Base-by-base conservation (phyloP, 1,140 invertebrate species). In the Drosophila bipectinata region DNA sequence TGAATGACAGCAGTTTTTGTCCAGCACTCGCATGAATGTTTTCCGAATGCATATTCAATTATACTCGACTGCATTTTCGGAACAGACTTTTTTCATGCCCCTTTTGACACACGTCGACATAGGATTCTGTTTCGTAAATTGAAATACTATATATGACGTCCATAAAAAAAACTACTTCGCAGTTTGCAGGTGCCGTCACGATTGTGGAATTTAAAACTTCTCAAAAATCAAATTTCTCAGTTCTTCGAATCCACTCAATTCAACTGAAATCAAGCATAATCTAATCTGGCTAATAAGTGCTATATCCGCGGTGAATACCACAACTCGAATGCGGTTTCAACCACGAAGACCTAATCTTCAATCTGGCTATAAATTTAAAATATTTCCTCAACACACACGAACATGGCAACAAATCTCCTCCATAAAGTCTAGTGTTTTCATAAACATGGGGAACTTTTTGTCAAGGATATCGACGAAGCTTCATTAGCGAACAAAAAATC, bases 41-140 rank as follows among this genome's bases (percentile, higher is more conserved):
- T 63, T 72, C 55, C 39, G 21, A 51, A 52, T 75, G 76, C 64
- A 76, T 45, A 74, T 69, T 81, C 60, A 55, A 78, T 79, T 67
- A 76, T 64, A 57, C 47, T 69, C 6, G 26, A 58, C 18, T 57
- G 56, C 56, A 60, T 60, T 49, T 58, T 24, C 8, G 45, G 21
- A 37, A 24, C 37, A 18, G 26, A 2, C 44, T 39, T 30, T 68
- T 30, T 68, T 48, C 32, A 47, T 37, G 30, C 41, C 21, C 44
- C 21, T 48, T 67, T 51, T 67, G 41, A 54, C 26, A 30, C 21
- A 28, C 7, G 30, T 47, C 61, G 30, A 24, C 48, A 32, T 32
- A 34, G 45, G 18, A 45, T 26, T 56, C 39, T 24, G 63, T 49
- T 14, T 18, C 26, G 14, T n/a, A 30, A 41, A 57, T 48, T 68